Evolutionary conservation across 2,797 vertebrate species (phyloP), one percentile per base, ranked within the genome.

Genomic region (Siniperca obscura): DNA sequence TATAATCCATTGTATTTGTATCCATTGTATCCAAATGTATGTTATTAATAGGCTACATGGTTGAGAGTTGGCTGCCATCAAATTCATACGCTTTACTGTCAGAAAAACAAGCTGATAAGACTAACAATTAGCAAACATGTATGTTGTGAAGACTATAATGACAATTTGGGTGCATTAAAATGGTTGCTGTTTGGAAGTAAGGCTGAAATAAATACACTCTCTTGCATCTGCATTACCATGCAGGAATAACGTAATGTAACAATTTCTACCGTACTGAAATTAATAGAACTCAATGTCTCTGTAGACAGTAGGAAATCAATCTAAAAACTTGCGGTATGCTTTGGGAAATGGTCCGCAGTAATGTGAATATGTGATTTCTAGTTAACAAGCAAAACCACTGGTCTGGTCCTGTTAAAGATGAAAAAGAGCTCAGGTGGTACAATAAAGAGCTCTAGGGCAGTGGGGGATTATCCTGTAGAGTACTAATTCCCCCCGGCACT

Each of bases 401-500:
- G 69, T 71, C 79, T 86, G 79, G 78, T 70, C 69, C 85, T 57
- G 83, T 92, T 81, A 89, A 91, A 89, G 67, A 75, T 80, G 53
- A 85, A 81, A 87, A 90, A 78, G 62, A 76, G 74, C 73, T 85
- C 86, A 89, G 89, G 83, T 85, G 82, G 65, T 73, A 66, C 19
- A 59, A 72, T 83, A 80, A 89, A 88, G 73, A 78, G 83, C 80
- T 85, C 68, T 68, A 59, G 65, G 82, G 80, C 83, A 83, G 81
- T n/a, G 3, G 76, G 74, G 73, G 77, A 86, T 91, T 80, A 87
- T 89, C 81, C 90, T 86, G 83, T 59, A 70, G 83, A 87, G 80
- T 55, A 67, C 81, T 38, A 66, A 83, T 82, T 66, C 83, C 85
- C 83, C 22, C n/a, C 22, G 1, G 65, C 50, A 30, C 79, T 70